Evolutionary conservation across 2,888 invertebrate species (phyloP).

Genomic region (Leptinotarsa peninsularis): DNA sequence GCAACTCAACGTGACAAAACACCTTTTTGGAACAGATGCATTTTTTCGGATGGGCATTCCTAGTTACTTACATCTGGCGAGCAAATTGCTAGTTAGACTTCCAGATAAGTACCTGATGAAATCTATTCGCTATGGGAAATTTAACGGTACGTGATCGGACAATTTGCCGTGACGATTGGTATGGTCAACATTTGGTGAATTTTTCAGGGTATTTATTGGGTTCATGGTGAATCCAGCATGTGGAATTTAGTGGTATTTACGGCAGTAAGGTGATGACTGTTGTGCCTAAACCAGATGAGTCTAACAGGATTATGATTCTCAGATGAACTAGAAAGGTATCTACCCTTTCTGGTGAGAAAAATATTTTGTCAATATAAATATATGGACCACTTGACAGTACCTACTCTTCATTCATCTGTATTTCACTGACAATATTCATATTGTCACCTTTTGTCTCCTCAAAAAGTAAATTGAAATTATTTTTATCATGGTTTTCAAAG

Average conservation of each 20-base stretch:
- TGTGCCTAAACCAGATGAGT: not conserved
- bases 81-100: constrained; percentile 21
- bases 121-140: constrained; percentile 13
- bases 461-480: too few species aligned
- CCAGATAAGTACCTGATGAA: constrained; percentile 17
- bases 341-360: too few species aligned
- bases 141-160: constrained; percentile 21
- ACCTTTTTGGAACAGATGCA: constrained; percentile 27
- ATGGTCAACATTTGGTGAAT: constrained; percentile 24
- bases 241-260: constrained; percentile 24
- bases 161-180: not conserved
- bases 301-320: not conserved
- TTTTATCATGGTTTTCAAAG: too few species aligned
- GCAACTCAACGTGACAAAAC: constrained; percentile 15
- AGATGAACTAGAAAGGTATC: too few species aligned
- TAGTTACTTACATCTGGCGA: constrained; percentile 17
- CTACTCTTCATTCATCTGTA: too few species aligned
- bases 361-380: too few species aligned
- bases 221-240: constrained; percentile 17
- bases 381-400: too few species aligned
- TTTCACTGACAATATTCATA: too few species aligned
- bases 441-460: too few species aligned
- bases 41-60: constrained; percentile 20
- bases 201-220: not conserved
- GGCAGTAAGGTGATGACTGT: not conserved